A percentile compares a stretch with the other conserved stretches of the same genome.
phyloP scores from a whole-genome alignment of 2,888 invertebrate species.

The Oconnorella tubifera region DNA sequence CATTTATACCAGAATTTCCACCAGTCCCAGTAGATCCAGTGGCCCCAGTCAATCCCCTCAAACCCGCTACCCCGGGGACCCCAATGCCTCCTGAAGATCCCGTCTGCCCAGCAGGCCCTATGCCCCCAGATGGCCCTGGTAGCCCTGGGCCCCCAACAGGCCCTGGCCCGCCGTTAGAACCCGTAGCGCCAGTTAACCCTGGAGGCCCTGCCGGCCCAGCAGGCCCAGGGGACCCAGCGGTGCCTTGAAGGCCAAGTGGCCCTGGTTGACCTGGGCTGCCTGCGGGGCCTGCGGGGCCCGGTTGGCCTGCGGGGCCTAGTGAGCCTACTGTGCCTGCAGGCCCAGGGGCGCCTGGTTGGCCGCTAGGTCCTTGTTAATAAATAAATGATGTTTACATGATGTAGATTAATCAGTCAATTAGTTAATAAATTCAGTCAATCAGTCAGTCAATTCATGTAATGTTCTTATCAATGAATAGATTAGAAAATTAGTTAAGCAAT shows the following conservation, averaged over 20 bases:
- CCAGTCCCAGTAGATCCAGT: too few species aligned
- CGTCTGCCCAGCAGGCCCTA: constrained; percentile 7
- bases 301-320: not conserved
- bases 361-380: not conserved
- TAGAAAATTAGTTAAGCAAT: too few species aligned
- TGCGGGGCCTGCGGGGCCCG: not conserved
- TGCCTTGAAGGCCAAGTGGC: constrained; percentile 6
- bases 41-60: constrained; percentile 27
- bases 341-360: not conserved
- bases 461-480: too few species aligned
- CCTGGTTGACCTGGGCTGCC: constrained; percentile 24
- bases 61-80: constrained; percentile 23
- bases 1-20: too few species aligned
- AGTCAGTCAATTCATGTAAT: too few species aligned
- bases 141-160: constrained; percentile 19
- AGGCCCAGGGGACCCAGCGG: not conserved
- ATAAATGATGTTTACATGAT: not conserved
- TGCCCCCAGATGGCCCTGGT: not conserved
- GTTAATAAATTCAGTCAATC: too few species aligned
- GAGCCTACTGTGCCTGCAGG: not conserved
- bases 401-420: too few species aligned
- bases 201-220: not conserved
- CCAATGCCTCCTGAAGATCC: constrained; percentile 8
- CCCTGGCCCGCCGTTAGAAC: constrained; percentile 22
- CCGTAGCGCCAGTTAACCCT: constrained; percentile 40